A percentile compares a stretch with the other conserved stretches of the same genome.
Conservation (phyloP, 2,113 vertebrate genomes). For the Callorhinus ursinus region DNA sequence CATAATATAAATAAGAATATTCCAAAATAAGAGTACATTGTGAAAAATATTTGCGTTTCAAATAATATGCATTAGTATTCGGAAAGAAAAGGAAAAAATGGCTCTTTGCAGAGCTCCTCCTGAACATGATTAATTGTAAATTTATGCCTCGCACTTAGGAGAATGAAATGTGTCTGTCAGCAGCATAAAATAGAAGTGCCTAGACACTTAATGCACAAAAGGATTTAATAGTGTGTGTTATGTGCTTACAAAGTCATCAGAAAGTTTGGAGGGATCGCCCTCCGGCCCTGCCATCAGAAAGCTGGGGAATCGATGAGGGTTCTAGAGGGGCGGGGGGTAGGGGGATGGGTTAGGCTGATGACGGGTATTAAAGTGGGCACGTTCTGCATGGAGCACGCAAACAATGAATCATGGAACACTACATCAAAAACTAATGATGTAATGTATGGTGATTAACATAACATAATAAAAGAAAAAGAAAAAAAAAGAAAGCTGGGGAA, state of each 20-base stretch:
- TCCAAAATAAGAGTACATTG: neutral
- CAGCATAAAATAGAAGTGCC: neutral
- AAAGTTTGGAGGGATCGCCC: neutral
- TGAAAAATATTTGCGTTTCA: conserved; percentile 52
- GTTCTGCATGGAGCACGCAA: no score
- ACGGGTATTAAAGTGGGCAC: no score
- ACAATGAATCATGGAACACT: no score
- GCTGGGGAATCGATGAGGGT: neutral
- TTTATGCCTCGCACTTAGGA: conserved; percentile 10
- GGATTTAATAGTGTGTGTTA: neutral
- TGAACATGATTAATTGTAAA: neutral
- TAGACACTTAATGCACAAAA: neutral
- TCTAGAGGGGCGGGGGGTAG: no score
- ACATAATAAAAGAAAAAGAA: no score
- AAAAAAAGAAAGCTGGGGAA: neutral
- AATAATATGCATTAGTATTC: neutral
- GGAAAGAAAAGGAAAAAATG: neutral
- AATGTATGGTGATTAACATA: no score
- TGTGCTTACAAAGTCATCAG: neutral
- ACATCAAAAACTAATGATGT: no score
- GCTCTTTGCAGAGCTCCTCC: neutral
- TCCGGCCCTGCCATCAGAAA: neutral
- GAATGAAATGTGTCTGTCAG: neutral
- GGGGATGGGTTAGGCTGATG: no score
- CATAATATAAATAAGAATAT: neutral